These are phyloP conservation scores for Drosophila paranaensis DNA, from an alignment of 2,888 invertebrate species.

Conservation along the genomic window DNA sequence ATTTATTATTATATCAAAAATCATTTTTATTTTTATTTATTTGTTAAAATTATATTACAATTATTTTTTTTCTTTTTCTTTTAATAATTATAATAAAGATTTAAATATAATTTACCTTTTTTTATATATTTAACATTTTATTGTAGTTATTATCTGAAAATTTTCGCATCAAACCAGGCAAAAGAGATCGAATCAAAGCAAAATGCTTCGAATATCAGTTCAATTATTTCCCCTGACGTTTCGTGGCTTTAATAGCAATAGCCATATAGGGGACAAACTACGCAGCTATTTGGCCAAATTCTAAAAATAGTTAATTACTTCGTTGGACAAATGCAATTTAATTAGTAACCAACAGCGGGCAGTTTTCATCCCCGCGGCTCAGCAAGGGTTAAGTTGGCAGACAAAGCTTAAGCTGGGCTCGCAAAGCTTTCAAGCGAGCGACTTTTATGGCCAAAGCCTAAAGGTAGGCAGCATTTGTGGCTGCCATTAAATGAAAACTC, in stretches of 20 bases:
- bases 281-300: not conserved
- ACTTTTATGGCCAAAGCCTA: not conserved
- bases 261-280: not conserved
- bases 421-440: not conserved
- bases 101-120: not conserved
- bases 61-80: too few species aligned
- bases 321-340: not conserved
- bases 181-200: not conserved
- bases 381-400: not conserved
- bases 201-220: conserved; percentile 5
- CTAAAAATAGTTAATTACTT: conserved; percentile 10
- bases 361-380: not conserved
- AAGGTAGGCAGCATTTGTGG: not conserved
- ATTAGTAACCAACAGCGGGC: not conserved
- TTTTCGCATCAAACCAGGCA: not conserved
- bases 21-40: too few species aligned
- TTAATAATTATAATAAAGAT: too few species aligned
- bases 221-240: conserved; percentile 2
- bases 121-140: too few species aligned
- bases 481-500: not conserved
- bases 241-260: not conserved
- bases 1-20: too few species aligned
- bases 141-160: not conserved
- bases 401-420: not conserved
- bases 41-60: too few species aligned